Evolutionary conservation across 2,797 vertebrate species (phyloP), one percentile per base, ranked within the genome.

Genomic region (Cyprinodon diabolis): DNA sequence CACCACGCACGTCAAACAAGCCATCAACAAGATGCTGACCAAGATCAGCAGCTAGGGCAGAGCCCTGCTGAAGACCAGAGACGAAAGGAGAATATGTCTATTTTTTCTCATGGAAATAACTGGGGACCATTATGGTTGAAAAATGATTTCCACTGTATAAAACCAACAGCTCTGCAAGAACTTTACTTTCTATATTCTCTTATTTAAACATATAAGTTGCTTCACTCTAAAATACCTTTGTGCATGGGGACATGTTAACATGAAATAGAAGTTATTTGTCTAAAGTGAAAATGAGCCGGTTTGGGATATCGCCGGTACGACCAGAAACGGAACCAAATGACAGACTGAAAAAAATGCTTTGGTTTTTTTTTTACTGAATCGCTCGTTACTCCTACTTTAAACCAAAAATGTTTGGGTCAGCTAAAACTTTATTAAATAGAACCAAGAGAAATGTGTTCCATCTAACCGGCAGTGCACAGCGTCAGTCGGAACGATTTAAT

Each of bases 21-120:
- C 98, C 84, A 98, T 99, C 89, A 99, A 99, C 90, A 99, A 99
- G 95, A 99, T 99, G 98, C 95, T 99, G 47, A 99, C 98, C 86
- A 99, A 99, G 92, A 99, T 99, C 91, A 99, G 98, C 94, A 99
- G 97, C 91, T 99, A 96, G 87, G 87, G 74, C 68, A 48, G 49
- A 70, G 58, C 51, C 23, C 0, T 0, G 1, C 30, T 3, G 10
- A 10, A 0, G 14, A 43, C 77, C 12, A 47, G 19, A 0, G 70
- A 66, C 47, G 1, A 30, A 56, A 78, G 55, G 25, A 40, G 71
- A 47, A 55, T 75, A 74, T 66, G 19, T 51, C 68, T 3, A 60
- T 45, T 49, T 69, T 52, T 79, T 66, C 25, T 69, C 6, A 10
- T 71, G 79, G 71, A 81, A 75, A 79, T 68, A 69, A 76, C 69